A percentile compares a stretch with the other conserved stretches of the same genome.
Conservation (phyloP, 2,888 invertebrate species). For the Phyto melanocephala region DNA sequence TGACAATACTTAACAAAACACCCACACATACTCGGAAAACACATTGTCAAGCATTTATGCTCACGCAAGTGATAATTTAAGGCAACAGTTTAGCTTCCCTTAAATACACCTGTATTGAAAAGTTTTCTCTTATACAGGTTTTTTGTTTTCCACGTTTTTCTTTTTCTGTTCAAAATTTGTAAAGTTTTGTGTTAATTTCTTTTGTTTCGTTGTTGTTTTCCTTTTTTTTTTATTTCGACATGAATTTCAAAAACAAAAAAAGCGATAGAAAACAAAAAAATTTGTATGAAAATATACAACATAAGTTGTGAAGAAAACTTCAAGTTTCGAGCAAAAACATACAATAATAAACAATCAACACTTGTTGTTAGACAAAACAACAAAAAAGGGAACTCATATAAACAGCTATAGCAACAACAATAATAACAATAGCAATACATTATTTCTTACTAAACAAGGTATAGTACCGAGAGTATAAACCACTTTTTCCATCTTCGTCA, state of each 20-base stretch:
- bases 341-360: slow-evolving; percentile 59
- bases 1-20: slow-evolving; percentile 3
- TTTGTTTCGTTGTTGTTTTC: slow-evolving; percentile 29
- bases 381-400: not conserved
- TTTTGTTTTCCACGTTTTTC: not conserved
- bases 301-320: slow-evolving; percentile 54
- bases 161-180: slow-evolving; percentile 18
- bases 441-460: slow-evolving; percentile 9
- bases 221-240: slow-evolving; percentile 13
- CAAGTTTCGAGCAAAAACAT: slow-evolving; percentile 32
- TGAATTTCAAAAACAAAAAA: slow-evolving; percentile 30
- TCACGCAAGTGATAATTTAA: not conserved
- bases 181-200: slow-evolving; percentile 64
- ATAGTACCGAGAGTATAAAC: not conserved
- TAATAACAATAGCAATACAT: slow-evolving; percentile 25
- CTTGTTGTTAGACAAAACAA: slow-evolving; percentile 48
- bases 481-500: not conserved
- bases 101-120: slow-evolving; percentile 48
- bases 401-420: not conserved
- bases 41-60: slow-evolving; percentile 24
- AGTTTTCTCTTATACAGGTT: slow-evolving; percentile 20
- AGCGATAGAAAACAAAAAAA: not conserved
- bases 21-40: not conserved
- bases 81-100: slow-evolving; percentile 50
- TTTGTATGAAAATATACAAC: slow-evolving; percentile 40